A percentile compares a stretch with the other conserved stretches of the same genome.
Evolutionary conservation across 2,888 invertebrate species (phyloP).

Genomic region (Andrena minutula): DNA sequence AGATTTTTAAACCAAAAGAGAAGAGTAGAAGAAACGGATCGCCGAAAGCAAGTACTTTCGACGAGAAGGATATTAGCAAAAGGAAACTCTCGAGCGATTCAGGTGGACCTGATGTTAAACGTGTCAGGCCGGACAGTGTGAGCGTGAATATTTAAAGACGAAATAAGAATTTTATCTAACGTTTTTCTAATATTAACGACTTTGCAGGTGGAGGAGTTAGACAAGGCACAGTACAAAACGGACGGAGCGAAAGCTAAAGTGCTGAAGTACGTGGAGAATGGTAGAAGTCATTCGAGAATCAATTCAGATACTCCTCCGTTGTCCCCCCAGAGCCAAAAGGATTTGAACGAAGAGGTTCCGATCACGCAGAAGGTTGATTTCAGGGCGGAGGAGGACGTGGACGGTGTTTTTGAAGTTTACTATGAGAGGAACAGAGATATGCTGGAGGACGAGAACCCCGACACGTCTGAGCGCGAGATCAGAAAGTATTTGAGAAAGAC

Average conservation of each 20-base stretch:
- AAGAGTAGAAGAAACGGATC: constrained; percentile 52
- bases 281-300: constrained; percentile 66
- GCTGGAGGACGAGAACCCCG: constrained; percentile 86
- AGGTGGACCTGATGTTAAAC: constrained; percentile 60
- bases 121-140: constrained; percentile 67
- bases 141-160: constrained; percentile 26
- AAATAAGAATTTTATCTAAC: background rate
- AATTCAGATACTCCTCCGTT: constrained; percentile 77
- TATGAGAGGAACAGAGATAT: constrained; percentile 85
- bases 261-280: constrained; percentile 49
- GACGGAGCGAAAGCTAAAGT: constrained; percentile 46
- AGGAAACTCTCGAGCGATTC: constrained; percentile 64
- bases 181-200: background rate
- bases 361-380: constrained; percentile 66
- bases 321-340: constrained; percentile 75
- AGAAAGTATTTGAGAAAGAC: constrained; percentile 85
- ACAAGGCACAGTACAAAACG: constrained; percentile 56
- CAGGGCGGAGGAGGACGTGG: constrained; percentile 67
- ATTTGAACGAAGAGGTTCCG: constrained; percentile 72
- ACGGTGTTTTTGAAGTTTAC: constrained; percentile 85
- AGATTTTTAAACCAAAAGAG: constrained; percentile 83
- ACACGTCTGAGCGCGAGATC: constrained; percentile 85
- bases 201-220: constrained; percentile 44
- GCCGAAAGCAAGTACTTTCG: constrained; percentile 36
- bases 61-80: constrained; percentile 59